Evolutionary conservation across 2,888 invertebrate genomes (phyloP), one percentile per base, ranked within the genome.

Genomic region (Tanytarsus gracilentus): DNA sequence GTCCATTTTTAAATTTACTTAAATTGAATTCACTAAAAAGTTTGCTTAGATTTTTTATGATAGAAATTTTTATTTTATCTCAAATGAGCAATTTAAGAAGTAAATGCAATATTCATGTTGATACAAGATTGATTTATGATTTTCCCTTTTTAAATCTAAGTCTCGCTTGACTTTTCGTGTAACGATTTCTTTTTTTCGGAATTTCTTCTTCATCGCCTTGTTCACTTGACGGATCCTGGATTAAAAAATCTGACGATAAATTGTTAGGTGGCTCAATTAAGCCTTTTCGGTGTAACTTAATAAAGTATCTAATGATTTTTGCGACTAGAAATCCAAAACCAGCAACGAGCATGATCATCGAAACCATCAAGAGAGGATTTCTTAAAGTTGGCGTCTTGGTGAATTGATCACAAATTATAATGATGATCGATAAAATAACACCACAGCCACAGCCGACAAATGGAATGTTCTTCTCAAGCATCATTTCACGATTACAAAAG

Each of bases 401-500:
- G 61, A 81, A 75, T 66, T 81, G 82, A 72, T 87, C 87, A 61
- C 82, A 77, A 64, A 86, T 77, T 58, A 85, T 84, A 64, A 87
- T 77, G 52, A 77, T 73, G 63, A 85, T 62, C 26, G 86, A 86
- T 62, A 84, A 67, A 62, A 85, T 79, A 61, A 87, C 78, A 7
- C 87, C 87, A 65, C 86, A 72, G 53, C 85, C 85, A 62, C 86
- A 82, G 63, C 86, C 84, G 39, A 87, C 75, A 86, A 86, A 87
- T 48, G 86, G 84, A 62, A 83, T 77, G 69, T 84, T 85, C 67
- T 82, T 80, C 69, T 83, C 82, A 64, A 78, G 80, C 77, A 75
- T 79, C 60, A 75, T 71, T 69, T 83, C 82, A 68, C 80, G 79
- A 64, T 80, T 75, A 67, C 81, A 77, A 64, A 76, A 77, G 62